These are phyloP conservation scores for Thalassophryne amazonica DNA, from an alignment of 2,797 vertebrate species.

Conservation along the genomic window DNA sequence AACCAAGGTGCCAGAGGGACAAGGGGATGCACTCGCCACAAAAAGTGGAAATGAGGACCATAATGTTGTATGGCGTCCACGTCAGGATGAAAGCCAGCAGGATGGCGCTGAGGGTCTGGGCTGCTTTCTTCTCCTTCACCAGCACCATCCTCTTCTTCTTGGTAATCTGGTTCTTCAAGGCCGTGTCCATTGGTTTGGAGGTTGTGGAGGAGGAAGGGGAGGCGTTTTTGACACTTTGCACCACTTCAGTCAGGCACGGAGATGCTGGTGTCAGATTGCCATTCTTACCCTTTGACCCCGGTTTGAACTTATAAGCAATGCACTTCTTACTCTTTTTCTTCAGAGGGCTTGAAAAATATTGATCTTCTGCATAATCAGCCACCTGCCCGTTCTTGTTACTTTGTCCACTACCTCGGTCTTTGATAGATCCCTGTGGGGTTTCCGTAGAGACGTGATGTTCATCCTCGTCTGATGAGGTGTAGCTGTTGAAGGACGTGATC, in stretches of 20 bases:
- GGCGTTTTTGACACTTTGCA: slow-evolving; percentile 68
- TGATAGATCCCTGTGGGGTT: slow-evolving; percentile 84
- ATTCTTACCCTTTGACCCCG: slow-evolving; percentile 81
- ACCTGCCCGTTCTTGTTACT: slow-evolving; percentile 73
- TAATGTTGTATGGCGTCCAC: slow-evolving; percentile 99
- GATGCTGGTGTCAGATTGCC: slow-evolving; percentile 69
- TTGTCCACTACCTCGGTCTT: slow-evolving; percentile 70
- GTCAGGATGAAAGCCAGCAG: slow-evolving; percentile 97
- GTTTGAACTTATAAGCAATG: slow-evolving; percentile 89
- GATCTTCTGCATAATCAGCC: slow-evolving; percentile 75
- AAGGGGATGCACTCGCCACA: slow-evolving; percentile 89
- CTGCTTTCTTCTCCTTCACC: slow-evolving; percentile 96
- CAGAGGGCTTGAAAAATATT: slow-evolving; percentile 82
- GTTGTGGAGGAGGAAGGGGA: slow-evolving; percentile 81
- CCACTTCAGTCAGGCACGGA: slow-evolving; percentile 73
- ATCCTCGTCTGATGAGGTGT: slow-evolving; percentile 90
- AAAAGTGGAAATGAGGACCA: slow-evolving; percentile 98
- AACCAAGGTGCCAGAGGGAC: slow-evolving; percentile 95
- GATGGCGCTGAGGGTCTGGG: slow-evolving; percentile 96
- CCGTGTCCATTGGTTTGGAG: slow-evolving; percentile 85
- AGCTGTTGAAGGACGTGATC: slow-evolving; percentile 88
- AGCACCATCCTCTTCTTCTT: slow-evolving; percentile 97
- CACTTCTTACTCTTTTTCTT: slow-evolving; percentile 87
- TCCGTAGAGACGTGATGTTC: slow-evolving; percentile 79
- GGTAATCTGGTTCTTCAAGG: slow-evolving; percentile 91